A percentile compares a stretch with the other conserved stretches of the same genome.
Conservation (phyloP, 2,797 vertebrate species). For the Pangasius macronema region DNA sequence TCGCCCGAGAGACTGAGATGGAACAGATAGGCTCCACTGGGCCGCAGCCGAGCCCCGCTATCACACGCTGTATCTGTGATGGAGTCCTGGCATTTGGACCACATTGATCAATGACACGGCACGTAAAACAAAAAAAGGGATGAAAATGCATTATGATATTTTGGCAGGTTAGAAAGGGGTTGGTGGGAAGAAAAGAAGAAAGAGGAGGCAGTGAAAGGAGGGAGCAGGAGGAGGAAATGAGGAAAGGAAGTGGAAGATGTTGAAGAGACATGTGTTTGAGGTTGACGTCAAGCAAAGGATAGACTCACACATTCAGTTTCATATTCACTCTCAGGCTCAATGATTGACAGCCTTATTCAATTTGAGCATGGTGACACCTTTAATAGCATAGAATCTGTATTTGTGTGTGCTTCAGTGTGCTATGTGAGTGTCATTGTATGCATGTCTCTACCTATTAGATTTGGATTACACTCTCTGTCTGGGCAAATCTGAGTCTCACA, state of each 20-base stretch:
- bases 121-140: slow-evolving; percentile 68
- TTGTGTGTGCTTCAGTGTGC: slow-evolving; percentile 12
- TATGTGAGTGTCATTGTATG: slow-evolving; percentile 31
- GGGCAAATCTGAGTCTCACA: not conserved
- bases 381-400: slow-evolving; percentile 53
- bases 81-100: slow-evolving; percentile 80
- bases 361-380: slow-evolving; percentile 64
- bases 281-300: slow-evolving; percentile 57
- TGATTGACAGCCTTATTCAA: slow-evolving; percentile 69
- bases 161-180: slow-evolving; percentile 68
- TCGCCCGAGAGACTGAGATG: slow-evolving; percentile 61
- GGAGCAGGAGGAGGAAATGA: slow-evolving; percentile 12
- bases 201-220: slow-evolving; percentile 19
- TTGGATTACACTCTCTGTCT: slow-evolving; percentile 38
- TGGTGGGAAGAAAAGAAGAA: slow-evolving; percentile 29
- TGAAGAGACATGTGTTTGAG: slow-evolving; percentile 35
- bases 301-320: slow-evolving; percentile 15
- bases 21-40: slow-evolving; percentile 67
- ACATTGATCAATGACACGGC: slow-evolving; percentile 80
- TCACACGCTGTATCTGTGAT: slow-evolving; percentile 64
- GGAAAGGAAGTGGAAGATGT: slow-evolving; percentile 23
- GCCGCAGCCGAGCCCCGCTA: slow-evolving; percentile 63
- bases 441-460: slow-evolving; percentile 43
- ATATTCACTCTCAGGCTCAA: slow-evolving; percentile 40
- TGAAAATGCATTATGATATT: slow-evolving; percentile 75